Conservation (phyloP, 2,888 invertebrate genomes). For the Eristalis pertinax region DNA sequence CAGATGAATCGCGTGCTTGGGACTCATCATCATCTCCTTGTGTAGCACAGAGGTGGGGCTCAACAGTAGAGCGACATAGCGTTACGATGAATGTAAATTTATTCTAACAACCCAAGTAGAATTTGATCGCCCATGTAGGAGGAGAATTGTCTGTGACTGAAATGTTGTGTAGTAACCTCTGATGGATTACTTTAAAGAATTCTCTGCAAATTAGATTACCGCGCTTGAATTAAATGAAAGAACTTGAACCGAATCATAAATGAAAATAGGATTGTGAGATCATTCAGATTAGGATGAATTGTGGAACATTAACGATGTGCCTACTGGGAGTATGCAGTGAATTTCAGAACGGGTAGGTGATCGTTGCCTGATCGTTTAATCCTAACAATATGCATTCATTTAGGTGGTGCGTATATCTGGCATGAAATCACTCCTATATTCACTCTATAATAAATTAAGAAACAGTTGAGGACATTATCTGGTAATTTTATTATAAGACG, state of each 20-base stretch:
- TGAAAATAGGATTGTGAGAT: not conserved
- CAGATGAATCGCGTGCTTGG: conserved; percentile 61
- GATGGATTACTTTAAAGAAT: not conserved
- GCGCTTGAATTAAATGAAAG: not conserved
- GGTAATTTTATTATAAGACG: too few relatives aligned
- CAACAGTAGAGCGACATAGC: not conserved
- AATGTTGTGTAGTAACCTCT: not conserved
- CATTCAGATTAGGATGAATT: not conserved
- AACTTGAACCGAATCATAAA: not conserved
- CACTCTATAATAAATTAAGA: too few relatives aligned
- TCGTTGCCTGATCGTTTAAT: not conserved
- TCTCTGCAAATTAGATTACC: not conserved
- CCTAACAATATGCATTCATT: not conserved
- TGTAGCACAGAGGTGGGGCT: not conserved
- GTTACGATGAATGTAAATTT: conserved; percentile 50
- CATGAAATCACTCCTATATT: too few relatives aligned
- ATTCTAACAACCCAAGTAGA: conserved; percentile 11
- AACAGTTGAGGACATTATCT: too few relatives aligned
- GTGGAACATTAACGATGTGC: not conserved
- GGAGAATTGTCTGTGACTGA: not conserved
- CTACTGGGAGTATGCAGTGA: not conserved
- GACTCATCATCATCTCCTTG: conserved; percentile 40
- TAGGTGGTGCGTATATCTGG: too few relatives aligned
- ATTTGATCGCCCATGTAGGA: conserved; percentile 17
- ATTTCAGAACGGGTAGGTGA: not conserved